Conservation (phyloP, 2,113 vertebrate genomes). For the Mugil cephalus region DNA sequence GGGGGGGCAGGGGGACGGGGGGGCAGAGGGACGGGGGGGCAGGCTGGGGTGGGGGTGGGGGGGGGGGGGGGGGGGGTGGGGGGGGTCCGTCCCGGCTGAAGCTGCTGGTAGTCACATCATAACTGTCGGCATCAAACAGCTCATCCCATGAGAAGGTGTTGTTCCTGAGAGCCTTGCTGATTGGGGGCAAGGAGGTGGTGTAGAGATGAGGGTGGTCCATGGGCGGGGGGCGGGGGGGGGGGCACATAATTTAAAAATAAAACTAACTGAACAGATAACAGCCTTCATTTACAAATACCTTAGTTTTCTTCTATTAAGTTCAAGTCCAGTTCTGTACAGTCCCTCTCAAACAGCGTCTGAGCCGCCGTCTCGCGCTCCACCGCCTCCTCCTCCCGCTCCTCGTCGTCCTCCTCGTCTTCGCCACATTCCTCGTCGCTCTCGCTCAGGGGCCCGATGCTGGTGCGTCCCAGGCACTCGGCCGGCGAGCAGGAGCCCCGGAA, state of each 20-base stretch:
- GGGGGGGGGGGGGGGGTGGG: too few species aligned
- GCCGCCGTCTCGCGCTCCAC: constrained; percentile 82
- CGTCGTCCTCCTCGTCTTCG: constrained; percentile 79
- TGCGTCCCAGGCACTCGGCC: constrained; percentile 85
- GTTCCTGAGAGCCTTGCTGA: constrained; percentile 87
- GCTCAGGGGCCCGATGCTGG: constrained; percentile 90
- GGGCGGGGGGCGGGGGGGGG: constrained; percentile 35
- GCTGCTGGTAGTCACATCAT: constrained; percentile 74
- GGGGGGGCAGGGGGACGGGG: too few species aligned
- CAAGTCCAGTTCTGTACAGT: constrained; percentile 91
- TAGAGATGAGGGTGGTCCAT: constrained; percentile 22
- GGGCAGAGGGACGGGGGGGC: too few species aligned
- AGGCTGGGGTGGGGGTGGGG: too few species aligned
- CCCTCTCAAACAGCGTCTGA: constrained; percentile 90
- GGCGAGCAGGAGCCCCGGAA: constrained; percentile 86
- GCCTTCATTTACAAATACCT: constrained; percentile 78
- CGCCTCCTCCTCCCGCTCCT: constrained; percentile 77
- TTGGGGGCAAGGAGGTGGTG: constrained; percentile 72
- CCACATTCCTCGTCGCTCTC: constrained; percentile 91
- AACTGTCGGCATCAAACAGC: constrained; percentile 72
- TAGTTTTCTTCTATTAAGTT: constrained; percentile 92
- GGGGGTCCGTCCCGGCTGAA: too few species aligned
- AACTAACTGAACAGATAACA: constrained; percentile 57
- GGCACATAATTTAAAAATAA: constrained; percentile 52
- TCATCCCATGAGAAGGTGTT: constrained; percentile 76